phyloP scores from a whole-genome alignment of 2,888 invertebrate species.

The Chymomyza amoena region DNA sequence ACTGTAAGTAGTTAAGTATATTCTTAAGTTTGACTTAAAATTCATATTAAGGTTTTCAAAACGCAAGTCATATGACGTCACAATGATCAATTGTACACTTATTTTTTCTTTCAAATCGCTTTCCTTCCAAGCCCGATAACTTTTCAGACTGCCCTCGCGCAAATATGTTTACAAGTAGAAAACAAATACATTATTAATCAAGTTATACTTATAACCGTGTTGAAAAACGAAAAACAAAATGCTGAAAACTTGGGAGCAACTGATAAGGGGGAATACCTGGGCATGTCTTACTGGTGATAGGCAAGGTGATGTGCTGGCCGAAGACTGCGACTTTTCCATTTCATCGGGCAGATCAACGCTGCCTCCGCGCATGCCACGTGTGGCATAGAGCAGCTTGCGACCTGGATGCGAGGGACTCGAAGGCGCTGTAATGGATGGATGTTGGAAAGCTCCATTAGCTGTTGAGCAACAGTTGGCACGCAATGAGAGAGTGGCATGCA shows the following conservation, averaged over 20 bases:
- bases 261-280: conserved; percentile 74
- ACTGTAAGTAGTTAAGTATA: no score
- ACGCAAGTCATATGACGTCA: no score
- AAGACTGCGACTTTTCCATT: conserved; percentile 93
- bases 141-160: no score
- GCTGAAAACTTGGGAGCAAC: conserved; percentile 20
- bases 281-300: conserved; percentile 88
- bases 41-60: no score
- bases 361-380: conserved; percentile 91
- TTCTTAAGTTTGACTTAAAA: no score
- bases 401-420: conserved; percentile 95
- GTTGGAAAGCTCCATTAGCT: conserved; percentile 46
- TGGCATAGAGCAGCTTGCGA: conserved; percentile 87
- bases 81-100: no score
- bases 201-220: neutral
- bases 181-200: neutral
- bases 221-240: conserved; percentile 15
- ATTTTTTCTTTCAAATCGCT: no score
- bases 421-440: conserved; percentile 83
- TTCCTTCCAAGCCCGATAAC: neutral
- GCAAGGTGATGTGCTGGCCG: conserved; percentile 95
- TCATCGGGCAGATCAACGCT: conserved; percentile 96
- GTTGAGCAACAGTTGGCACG: conserved; percentile 33
- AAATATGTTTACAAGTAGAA: neutral
- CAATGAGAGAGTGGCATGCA: conserved; percentile 17